Conservation (phyloP, 2,797 vertebrate species). For the Melanotaenia maccullochi region DNA sequence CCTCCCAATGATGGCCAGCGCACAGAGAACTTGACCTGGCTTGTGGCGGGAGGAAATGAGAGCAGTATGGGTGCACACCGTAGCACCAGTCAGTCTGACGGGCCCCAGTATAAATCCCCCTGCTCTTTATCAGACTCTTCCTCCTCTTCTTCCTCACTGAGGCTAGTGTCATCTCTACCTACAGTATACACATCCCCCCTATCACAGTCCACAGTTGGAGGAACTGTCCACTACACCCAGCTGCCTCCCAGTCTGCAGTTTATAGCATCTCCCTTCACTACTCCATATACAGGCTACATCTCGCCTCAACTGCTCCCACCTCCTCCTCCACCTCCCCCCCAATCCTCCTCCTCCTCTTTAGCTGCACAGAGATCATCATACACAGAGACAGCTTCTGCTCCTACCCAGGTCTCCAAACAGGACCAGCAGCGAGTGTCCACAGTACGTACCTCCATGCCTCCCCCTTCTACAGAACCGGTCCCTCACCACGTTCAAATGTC, state of each 20-base stretch:
- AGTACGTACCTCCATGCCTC: conserved; percentile 84
- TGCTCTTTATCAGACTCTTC: conserved; percentile 84
- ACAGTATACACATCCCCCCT: conserved; percentile 88
- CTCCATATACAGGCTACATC: conserved; percentile 92
- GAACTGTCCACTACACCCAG: conserved; percentile 91
- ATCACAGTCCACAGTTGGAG: conserved; percentile 84
- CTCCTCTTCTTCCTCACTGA: conserved; percentile 79
- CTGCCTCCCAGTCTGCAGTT: conserved; percentile 95
- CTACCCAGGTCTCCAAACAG: conserved; percentile 87
- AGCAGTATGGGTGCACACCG: conserved; percentile 71
- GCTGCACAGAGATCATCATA: conserved; percentile 83
- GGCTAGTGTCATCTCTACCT: conserved; percentile 87
- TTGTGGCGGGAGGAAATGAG: conserved; percentile 84
- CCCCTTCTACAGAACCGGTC: conserved; percentile 78
- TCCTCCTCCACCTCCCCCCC: conserved; percentile 83
- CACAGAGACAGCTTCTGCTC: conserved; percentile 47
- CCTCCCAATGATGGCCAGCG: conserved; percentile 90
- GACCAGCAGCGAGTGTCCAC: conserved; percentile 85
- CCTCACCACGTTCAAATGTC: conserved; percentile 91
- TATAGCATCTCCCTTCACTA: conserved; percentile 88
- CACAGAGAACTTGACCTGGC: conserved; percentile 92
- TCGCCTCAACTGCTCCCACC: conserved; percentile 91
- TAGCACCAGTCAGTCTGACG: conserved; percentile 78
- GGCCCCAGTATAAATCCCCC: conserved; percentile 88
- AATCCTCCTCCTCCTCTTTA: conserved; percentile 84